Evolutionary conservation across 1,140 invertebrate species (phyloP).

Genomic region (Brachionus plicatilis): DNA sequence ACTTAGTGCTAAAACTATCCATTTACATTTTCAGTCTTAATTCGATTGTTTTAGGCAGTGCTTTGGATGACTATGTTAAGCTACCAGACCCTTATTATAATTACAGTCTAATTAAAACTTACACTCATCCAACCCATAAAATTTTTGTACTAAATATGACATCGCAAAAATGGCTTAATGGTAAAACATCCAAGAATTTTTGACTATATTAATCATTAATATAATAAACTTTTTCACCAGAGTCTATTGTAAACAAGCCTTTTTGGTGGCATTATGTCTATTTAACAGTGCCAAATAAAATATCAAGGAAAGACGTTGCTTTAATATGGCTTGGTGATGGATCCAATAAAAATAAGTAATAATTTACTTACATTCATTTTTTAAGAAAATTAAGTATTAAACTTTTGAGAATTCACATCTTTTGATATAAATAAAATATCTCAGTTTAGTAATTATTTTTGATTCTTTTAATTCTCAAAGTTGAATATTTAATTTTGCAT

Average conservation of each 20-base stretch:
- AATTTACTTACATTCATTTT: too few species aligned
- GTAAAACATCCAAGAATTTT: neutral
- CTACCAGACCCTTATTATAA: neutral
- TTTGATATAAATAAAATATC: too few species aligned
- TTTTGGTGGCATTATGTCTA: conserved; percentile 50
- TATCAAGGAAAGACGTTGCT: conserved; percentile 43
- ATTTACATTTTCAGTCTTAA: neutral
- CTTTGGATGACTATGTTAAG: conserved; percentile 16
- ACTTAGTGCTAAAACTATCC: neutral
- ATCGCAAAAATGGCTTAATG: conserved; percentile 32
- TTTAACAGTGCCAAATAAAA: conserved; percentile 46
- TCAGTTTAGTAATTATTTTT: too few species aligned
- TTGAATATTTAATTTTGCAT: too few species aligned
- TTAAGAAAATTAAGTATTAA: too few species aligned
- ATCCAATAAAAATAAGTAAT: conserved; percentile 41
- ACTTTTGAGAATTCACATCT: too few species aligned
- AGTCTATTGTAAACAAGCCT: conserved; percentile 27
- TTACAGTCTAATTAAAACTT: neutral
- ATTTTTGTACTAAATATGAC: neutral
- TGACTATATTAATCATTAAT: neutral
- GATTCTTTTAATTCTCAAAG: too few species aligned
- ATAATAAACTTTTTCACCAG: neutral
- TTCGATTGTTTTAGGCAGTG: neutral
- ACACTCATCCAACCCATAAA: neutral
- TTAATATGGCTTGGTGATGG: conserved; percentile 47